Evolutionary conservation across 2,797 vertebrate species (phyloP), one percentile per base, ranked within the genome.

Genomic region (Smutsia temminckii): DNA sequence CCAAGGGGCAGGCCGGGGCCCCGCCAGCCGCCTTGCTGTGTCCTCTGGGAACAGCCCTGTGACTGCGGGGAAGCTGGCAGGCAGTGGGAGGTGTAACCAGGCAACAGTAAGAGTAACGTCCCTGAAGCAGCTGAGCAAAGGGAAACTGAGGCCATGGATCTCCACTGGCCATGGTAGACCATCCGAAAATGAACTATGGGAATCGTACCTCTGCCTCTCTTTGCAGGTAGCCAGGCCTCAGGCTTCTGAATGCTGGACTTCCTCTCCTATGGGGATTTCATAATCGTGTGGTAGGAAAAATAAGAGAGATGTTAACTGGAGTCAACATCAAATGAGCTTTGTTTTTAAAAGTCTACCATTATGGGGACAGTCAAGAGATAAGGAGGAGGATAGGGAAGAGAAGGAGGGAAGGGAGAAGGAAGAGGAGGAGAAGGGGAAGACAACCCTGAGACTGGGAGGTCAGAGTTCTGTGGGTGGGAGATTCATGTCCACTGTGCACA

Each of bases 141-240:
- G 66, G 72, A n/a, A 25, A 34, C 29, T 1, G 1, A 13, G 6
- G 37, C 6, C n/a, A 1, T 7, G 0, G 2, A 2, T 18, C 66
- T 55, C 55, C 8, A 3, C 63, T 2, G n/a, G 29, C 29, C 79
- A 37, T 57, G 46, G 74, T 0, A 4, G 17, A 25, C 14, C 57
- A 37, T 10, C 59, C 4, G 61, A 23, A 25, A 80, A 71, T 55
- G 61, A 61, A 83, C 8, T 37, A 17, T 23, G 3, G 42, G 69
- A 59, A 49, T 6, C 42, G 51, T 49, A 25, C n/a, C 57, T 69
- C 37, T 49, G 32, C 51, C 59, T 79, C 23, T 59, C 34, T 3
- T 23, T 37, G 40, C 16, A 57, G 79, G 34, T 7, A 80, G 40
- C 51, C 89, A 55, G 40, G 55, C 34, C 49, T 63, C 42, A 49